Evolutionary conservation across 1,140 invertebrate species (phyloP).

Genomic region (Brachionus rotundiformis): DNA sequence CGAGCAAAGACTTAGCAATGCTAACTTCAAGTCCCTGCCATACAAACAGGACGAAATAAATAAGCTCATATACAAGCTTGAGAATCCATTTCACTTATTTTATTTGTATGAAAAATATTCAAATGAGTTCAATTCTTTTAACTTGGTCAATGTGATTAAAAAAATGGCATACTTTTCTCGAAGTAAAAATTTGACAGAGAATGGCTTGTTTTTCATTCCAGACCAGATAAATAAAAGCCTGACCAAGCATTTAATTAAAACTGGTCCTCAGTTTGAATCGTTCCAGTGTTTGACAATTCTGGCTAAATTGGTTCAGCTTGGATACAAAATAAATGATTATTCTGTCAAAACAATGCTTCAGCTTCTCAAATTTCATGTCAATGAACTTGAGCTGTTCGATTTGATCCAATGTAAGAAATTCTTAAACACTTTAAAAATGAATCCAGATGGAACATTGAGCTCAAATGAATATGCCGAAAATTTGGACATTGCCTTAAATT

Average conservation of each 20-base stretch:
- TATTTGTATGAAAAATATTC: constrained; percentile 42
- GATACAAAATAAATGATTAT: constrained; percentile 12
- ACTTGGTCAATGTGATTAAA: constrained; percentile 23
- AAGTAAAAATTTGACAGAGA: background rate
- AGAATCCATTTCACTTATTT: constrained; percentile 5
- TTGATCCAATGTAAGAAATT: background rate
- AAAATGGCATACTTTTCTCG: constrained; percentile 19
- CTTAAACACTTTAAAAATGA: background rate
- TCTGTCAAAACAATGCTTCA: constrained; percentile 19
- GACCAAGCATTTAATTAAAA: constrained; percentile 14
- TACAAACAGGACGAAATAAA: constrained; percentile 38
- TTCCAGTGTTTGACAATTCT: constrained; percentile 26
- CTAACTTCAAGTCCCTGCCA: constrained; percentile 8
- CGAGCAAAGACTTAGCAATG: background rate
- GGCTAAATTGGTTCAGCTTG: background rate
- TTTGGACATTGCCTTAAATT: background rate
- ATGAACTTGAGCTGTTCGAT: background rate
- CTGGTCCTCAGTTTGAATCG: constrained; percentile 4
- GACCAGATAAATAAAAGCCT: background rate
- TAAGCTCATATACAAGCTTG: background rate
- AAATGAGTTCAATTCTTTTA: constrained; percentile 16
- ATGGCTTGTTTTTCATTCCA: constrained; percentile 2
- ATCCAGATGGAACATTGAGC: background rate
- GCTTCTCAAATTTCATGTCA: constrained; percentile 22
- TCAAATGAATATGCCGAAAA: constrained; percentile 23